phyloP scores from a whole-genome alignment of 2,888 invertebrate species.

The Sphinx pinastri region DNA sequence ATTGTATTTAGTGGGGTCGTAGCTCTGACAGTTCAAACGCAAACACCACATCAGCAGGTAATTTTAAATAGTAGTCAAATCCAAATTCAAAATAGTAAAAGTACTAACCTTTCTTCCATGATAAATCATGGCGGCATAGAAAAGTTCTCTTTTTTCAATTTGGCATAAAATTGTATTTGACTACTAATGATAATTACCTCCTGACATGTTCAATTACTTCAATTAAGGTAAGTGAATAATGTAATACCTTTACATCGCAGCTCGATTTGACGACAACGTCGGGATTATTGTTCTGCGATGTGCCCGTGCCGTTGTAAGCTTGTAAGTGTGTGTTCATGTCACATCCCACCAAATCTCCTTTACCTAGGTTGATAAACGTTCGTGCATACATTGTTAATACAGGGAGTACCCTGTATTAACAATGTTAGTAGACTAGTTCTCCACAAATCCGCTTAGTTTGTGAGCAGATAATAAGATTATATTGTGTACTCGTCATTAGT shows the following conservation, averaged over 20 bases:
- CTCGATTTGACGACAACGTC: slow-evolving; percentile 96
- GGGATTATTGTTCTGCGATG: slow-evolving; percentile 84
- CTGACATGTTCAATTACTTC: slow-evolving; percentile 12
- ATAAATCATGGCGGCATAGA: no score
- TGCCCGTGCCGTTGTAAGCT: slow-evolving; percentile 84
- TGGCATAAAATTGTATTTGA: no score
- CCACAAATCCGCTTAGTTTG: slow-evolving; percentile 27
- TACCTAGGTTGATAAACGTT: slow-evolving; percentile 85
- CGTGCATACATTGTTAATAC: slow-evolving; percentile 27
- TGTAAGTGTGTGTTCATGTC: slow-evolving; percentile 94
- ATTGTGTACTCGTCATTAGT: slow-evolving; percentile 6
- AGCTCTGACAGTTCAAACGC: neutral
- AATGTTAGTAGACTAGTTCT: slow-evolving; percentile 22
- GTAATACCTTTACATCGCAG: slow-evolving; percentile 92
- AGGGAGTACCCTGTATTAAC: no score
- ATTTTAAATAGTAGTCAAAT: no score
- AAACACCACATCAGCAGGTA: neutral
- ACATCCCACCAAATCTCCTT: slow-evolving; percentile 97
- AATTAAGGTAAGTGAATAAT: slow-evolving; percentile 12
- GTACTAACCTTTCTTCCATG: no score
- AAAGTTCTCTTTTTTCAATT: no score
- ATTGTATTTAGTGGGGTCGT: no score
- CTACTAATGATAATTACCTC: no score
- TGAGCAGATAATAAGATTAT: slow-evolving; percentile 25
- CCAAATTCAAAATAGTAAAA: no score